A percentile compares a stretch with the other conserved stretches of the same genome.
Conservation (phyloP, 2,797 vertebrate species). For the Galago senegalensis region DNA sequence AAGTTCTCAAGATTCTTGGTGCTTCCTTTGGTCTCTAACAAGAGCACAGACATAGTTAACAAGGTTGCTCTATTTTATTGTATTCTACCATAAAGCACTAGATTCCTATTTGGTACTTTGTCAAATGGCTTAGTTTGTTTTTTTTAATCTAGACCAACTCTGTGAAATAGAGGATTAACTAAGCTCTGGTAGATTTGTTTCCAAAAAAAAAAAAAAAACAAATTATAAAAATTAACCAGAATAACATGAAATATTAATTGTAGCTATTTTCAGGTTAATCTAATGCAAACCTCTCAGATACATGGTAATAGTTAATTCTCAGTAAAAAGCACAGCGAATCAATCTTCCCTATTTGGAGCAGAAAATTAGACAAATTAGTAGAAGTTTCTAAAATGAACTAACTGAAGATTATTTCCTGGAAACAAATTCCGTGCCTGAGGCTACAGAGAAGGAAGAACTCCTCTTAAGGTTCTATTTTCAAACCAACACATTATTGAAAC, state of each 20-base stretch:
- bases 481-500: not conserved
- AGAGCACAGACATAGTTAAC: not conserved
- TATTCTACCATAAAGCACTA: constrained; percentile 27
- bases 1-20: not conserved
- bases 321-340: constrained; percentile 59
- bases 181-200: constrained; percentile 10
- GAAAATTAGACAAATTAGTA: constrained; percentile 50
- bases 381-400: constrained; percentile 63
- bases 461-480: not conserved
- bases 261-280: not conserved
- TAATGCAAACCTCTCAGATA: constrained; percentile 28
- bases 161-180: constrained; percentile 26
- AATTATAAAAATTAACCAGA: constrained; percentile 30
- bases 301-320: constrained; percentile 32
- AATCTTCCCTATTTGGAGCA: constrained; percentile 20
- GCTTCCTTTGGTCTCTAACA: not conserved
- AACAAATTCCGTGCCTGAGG: constrained; percentile 14
- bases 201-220: constrained; percentile 23
- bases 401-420: constrained; percentile 26
- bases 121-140: not conserved
- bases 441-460: not conserved
- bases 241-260: not conserved
- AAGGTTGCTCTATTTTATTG: constrained; percentile 45
- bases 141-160: constrained; percentile 15
- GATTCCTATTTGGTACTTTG: not conserved